Evolutionary conservation across 2,113 vertebrate genomes (phyloP), one percentile per base, ranked within the genome.

Genomic region (Phaetusa simplex): DNA sequence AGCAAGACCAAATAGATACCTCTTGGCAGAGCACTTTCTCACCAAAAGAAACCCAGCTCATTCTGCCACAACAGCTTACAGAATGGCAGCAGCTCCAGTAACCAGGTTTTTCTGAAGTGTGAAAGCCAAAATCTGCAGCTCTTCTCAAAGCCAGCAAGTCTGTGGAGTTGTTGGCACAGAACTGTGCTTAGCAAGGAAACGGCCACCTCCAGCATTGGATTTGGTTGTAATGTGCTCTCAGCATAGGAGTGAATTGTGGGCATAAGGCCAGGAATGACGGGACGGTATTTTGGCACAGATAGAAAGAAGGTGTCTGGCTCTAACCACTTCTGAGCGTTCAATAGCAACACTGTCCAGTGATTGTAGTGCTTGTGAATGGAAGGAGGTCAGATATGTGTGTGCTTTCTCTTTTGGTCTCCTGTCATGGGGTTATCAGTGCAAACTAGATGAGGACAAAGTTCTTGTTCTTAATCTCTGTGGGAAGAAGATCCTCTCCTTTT

Each of bases 281-380:
- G 96, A 96, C 11, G 45, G 70, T 87, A 1, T 72, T 89, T 19
- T 97, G 95, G 97, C 96, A 89, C 77, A 8, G 34, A 49, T 0
- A 72, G 89, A 82, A 62, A 56, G 92, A 47, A 94, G 96, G 93
- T 95, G 93, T 95, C 88, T 96, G 92, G 94, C 94, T 95, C 90
- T 40, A 19, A 56, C 4, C 52, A 11, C 76, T 82, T 14, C 2
- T 61, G 85, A 94, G 92, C n/a, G 1, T 17, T 94, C 90, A 90
- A 47, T 52, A 78, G 88, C 89, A 92, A 7, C 94, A 15, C 59
- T 94, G 90, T 81, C 58, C 88, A 83, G 79, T n/a, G 90, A 62
- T 10, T 77, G 85, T 38, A 12, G 77, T 43, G 85, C 92, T 43
- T 32, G 66, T 88, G 96, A 92, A 90, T 88, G 86, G 80, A 83